Conservation (phyloP, 2,888 invertebrate genomes). For the Lagria hirta region DNA sequence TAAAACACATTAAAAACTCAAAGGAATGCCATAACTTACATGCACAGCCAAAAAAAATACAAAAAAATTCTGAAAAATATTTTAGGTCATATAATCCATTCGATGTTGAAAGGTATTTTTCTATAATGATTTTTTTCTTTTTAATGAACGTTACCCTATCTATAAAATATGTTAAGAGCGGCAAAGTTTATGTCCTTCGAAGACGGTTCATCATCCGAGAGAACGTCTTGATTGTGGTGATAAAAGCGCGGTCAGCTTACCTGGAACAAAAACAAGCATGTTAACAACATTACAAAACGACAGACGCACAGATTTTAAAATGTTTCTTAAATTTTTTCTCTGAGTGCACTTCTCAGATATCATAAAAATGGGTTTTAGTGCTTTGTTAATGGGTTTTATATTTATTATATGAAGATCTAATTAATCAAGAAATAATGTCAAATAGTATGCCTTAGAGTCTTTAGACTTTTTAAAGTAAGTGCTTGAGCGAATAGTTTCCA, state of each 20-base stretch:
- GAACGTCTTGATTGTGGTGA: constrained; percentile 38
- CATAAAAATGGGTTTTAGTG: constrained; percentile 13
- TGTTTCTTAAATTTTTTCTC: constrained; percentile 14
- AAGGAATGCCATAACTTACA: too few relatives aligned
- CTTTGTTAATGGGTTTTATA: constrained; percentile 8
- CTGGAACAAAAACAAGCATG: constrained; percentile 50
- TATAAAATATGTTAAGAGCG: background rate
- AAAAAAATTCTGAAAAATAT: too few relatives aligned
- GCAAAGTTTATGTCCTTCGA: constrained; percentile 13
- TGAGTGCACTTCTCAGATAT: constrained; percentile 1
- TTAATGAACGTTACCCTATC: constrained; percentile 18
- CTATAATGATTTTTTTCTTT: constrained; percentile 9
- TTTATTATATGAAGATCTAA: too few relatives aligned
- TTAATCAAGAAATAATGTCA: too few relatives aligned
- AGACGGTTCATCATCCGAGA: constrained; percentile 23
- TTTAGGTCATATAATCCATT: too few relatives aligned
- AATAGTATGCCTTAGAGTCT: too few relatives aligned
- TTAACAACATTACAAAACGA: constrained; percentile 44
- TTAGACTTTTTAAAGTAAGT: too few relatives aligned
- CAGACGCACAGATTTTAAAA: too few relatives aligned
- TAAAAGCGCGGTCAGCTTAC: constrained; percentile 49
- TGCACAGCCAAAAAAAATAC: too few relatives aligned
- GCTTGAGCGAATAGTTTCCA: too few relatives aligned
- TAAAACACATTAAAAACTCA: too few relatives aligned
- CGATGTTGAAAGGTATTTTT: constrained; percentile 19